Percentiles rank a stretch among this genome's conserved stretches.
These are phyloP conservation scores for Nyctereutes procyonoides DNA, from an alignment of 2,113 vertebrate genomes.

Conservation along the genomic window DNA sequence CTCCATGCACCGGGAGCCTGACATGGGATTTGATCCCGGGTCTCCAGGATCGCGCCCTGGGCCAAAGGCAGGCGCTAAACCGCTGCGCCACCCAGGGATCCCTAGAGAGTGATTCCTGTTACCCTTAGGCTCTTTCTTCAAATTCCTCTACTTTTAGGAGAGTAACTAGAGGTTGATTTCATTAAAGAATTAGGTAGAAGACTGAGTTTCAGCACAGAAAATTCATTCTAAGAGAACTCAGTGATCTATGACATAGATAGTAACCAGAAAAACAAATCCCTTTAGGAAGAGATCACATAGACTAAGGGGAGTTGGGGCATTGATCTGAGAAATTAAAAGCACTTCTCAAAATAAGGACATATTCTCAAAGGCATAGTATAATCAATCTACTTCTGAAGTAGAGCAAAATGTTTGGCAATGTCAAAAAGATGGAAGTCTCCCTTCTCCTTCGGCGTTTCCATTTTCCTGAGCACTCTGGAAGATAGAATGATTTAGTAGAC, in stretches of 20 bases:
- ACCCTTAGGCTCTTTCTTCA: not conserved
- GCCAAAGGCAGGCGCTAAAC: no score
- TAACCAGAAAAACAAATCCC: not conserved
- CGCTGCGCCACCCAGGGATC: no score
- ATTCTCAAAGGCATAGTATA: not conserved
- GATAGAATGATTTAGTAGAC: not conserved
- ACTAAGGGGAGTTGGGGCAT: fast-evolving
- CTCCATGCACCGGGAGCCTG: no score
- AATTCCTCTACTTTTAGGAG: not conserved
- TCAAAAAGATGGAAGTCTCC: not conserved
- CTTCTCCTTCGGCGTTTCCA: not conserved
- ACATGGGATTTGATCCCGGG: no score
- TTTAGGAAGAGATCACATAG: not conserved
- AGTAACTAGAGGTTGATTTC: not conserved
- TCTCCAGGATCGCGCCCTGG: no score
- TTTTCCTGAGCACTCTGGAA: not conserved
- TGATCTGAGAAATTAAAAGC: not conserved
- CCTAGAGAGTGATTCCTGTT: not conserved
- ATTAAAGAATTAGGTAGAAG: not conserved
- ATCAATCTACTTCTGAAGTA: not conserved
- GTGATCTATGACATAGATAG: not conserved
- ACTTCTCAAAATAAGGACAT: not conserved
- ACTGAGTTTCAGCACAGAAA: not conserved
- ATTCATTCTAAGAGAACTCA: not conserved
- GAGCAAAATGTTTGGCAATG: not conserved